Evolutionary conservation across 1,140 invertebrate species (phyloP).

Genomic region (Drosophila fuyamai): DNA sequence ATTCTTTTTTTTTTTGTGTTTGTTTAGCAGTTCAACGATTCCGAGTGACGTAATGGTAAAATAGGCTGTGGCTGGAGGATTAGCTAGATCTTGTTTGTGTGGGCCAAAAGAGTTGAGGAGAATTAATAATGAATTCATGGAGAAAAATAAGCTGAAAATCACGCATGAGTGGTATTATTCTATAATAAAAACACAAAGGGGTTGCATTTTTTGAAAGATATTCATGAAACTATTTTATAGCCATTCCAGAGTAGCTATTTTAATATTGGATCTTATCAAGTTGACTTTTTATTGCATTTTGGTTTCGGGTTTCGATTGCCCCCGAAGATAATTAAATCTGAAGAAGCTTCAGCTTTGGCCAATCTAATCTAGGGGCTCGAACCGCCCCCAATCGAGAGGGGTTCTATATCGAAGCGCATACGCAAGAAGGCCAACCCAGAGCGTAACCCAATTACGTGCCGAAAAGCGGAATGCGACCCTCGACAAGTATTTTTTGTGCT

Average conservation of each 20-base stretch:
- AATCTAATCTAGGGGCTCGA: constrained; percentile 17
- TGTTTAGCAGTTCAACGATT: constrained; percentile 31
- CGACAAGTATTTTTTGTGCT: constrained; percentile 69
- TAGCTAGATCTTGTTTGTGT: constrained; percentile 14
- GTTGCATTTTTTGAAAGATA: neutral
- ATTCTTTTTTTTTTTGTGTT: constrained; percentile 11
- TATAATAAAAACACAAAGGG: neutral
- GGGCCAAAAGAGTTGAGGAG: constrained; percentile 1
- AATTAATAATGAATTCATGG: neutral
- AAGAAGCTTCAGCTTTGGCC: constrained; percentile 17
- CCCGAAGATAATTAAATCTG: constrained; percentile 16
- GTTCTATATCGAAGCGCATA: constrained; percentile 14
- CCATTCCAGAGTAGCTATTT: neutral
- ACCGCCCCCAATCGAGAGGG: neutral
- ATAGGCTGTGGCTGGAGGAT: constrained; percentile 40
- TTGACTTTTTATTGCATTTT: neutral
- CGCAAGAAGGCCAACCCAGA: constrained; percentile 64
- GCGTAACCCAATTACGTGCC: constrained; percentile 78
- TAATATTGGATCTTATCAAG: neutral
- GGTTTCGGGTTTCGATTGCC: neutral
- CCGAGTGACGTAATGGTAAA: constrained; percentile 60
- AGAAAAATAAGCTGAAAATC: neutral
- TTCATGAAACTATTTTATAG: neutral
- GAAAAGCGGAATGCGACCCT: constrained; percentile 76
- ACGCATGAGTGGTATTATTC: neutral